Conservation (phyloP, 2,888 invertebrate genomes). For the Choreutis nemorana region DNA sequence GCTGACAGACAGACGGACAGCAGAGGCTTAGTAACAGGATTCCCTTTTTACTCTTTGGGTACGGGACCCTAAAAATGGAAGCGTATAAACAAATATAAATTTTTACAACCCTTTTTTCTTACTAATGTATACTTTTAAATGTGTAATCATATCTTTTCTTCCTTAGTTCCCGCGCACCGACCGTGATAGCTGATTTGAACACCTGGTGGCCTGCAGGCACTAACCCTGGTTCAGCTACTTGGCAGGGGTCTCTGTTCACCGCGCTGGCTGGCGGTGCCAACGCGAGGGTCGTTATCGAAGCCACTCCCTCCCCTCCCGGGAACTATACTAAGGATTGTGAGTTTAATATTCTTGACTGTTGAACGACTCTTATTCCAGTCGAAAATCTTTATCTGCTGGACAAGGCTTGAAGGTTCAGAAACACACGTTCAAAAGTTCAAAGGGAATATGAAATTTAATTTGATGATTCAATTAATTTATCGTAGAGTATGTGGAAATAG, state of each 20-base stretch:
- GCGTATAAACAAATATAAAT: not conserved
- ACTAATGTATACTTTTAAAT: no score
- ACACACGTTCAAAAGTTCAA: no score
- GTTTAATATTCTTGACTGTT: no score
- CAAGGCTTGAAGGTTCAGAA: no score
- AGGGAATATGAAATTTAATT: no score
- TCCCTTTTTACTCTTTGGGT: not conserved
- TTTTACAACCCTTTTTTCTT: no score
- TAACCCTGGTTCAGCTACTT: constrained; percentile 21
- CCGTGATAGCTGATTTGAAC: constrained; percentile 24
- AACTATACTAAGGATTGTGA: constrained; percentile 39
- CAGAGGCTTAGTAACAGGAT: no score
- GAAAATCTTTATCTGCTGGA: no score
- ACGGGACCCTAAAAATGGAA: not conserved
- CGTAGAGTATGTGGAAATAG: no score
- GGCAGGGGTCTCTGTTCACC: constrained; percentile 32
- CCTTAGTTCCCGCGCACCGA: constrained; percentile 18
- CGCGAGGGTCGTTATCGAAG: constrained; percentile 26
- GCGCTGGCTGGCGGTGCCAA: constrained; percentile 28
- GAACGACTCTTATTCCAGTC: no score
- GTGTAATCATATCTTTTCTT: not conserved
- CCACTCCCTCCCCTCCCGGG: constrained; percentile 16
- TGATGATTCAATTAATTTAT: no score
- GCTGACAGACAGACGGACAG: no score
- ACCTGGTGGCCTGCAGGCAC: constrained; percentile 43